Evolutionary conservation across 2,797 vertebrate species (phyloP).

Genomic region (Botia kubotai): DNA sequence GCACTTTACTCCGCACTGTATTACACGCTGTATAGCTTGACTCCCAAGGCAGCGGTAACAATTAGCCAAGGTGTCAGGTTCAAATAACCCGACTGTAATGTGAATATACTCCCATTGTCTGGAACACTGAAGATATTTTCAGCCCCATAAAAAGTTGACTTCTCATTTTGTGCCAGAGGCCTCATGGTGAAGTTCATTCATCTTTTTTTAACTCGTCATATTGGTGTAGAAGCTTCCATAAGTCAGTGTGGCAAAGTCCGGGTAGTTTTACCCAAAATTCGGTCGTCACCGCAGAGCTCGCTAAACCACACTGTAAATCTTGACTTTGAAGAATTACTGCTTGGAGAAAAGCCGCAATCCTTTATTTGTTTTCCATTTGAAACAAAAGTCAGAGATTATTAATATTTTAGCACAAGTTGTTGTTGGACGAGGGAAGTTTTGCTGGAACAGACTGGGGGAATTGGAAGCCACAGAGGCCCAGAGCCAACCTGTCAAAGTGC

Average conservation of each 20-base stretch:
- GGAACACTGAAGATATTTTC: conserved; percentile 42
- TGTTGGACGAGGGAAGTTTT: conserved; percentile 65
- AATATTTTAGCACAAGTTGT: conserved; percentile 73
- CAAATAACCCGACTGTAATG: conserved; percentile 41
- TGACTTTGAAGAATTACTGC: conserved; percentile 42
- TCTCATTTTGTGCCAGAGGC: conserved; percentile 31
- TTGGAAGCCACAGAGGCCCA: conserved; percentile 62
- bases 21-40: conserved; percentile 13
- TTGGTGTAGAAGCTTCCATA: conserved; percentile 39
- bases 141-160: conserved; percentile 9
- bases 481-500: conserved; percentile 55
- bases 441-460: conserved; percentile 60
- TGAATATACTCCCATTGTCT: conserved; percentile 52
- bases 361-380: conserved; percentile 71
- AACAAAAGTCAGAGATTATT: conserved; percentile 77
- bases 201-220: conserved; percentile 5
- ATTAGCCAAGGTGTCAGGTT: conserved; percentile 58
- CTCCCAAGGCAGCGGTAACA: conserved; percentile 47
- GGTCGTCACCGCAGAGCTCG: background rate
- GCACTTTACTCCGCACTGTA: conserved; percentile 19
- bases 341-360: conserved; percentile 53
- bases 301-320: conserved; percentile 17
- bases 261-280: conserved; percentile 1
- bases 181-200: conserved; percentile 39
- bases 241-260: conserved; percentile 2